Evolutionary conservation across 1,140 invertebrate genomes (phyloP), one percentile per base, ranked within the genome.

Genomic region (Solenopsis fugax): DNA sequence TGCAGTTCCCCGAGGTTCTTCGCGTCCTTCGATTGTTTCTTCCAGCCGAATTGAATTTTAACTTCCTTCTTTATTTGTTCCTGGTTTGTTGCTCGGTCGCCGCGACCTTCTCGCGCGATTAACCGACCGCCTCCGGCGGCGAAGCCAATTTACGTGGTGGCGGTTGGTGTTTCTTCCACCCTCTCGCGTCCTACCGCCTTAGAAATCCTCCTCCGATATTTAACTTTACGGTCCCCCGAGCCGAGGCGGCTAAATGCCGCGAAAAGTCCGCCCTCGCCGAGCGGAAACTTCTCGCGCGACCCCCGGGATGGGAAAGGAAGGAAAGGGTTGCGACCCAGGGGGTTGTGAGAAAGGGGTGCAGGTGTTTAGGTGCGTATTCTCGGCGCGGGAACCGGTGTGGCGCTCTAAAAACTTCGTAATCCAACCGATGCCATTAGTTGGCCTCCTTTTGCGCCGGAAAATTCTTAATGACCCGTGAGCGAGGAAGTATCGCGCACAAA

Each of bases 211-310:
- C 80, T 45, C 13, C 86, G 80, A 73, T 85, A 85, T 87, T 87
- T 87, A 87, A 87, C 86, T 87, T 87, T 85, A 73, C 86, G 86
- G 54, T 84, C 62, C 84, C 64, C 24, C 41, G 73, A 69, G 75
- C 52, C 60, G 76, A 56, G 41, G 48, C 48, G 54, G 77, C 16
- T 87, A 87, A 87, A 87, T 85, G 69, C 80, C 69, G 65, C 76
- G 80, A 87, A 71, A 87, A 87, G 77, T 67, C 67, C 50, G 45
- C 13, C 13, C 24, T 65, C 56, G 73, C 62, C 48, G 41, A 18
- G 48, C 34, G 41, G 41, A 85, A 85, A 78, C 50, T 85, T 76
- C 48, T 65, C 48, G 73, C 72, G 73, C 82, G 12, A 48, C n/a
- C 34, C 64, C n/a, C 73, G 37, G 52, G 29, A 41, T 34, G 29